Base-by-base conservation (phyloP, 2,888 invertebrate genomes). In the Gari tellinella region DNA sequence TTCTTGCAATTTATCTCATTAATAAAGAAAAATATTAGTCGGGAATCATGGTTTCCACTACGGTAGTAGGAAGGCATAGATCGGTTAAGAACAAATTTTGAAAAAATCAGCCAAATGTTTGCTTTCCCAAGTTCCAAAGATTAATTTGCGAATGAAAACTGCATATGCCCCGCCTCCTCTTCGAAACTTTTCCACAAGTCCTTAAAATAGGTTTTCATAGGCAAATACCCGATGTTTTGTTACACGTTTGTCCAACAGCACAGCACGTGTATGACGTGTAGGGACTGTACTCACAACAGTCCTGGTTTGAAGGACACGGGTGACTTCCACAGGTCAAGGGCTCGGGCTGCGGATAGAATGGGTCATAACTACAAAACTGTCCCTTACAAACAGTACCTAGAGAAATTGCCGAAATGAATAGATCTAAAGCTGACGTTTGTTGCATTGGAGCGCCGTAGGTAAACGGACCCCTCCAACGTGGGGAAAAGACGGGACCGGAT, bases 221-320 rank as follows among this genome's bases (percentile, higher is more conserved):
- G 43, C 78, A 78, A 23, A 78, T 61, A 4, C 78, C 78, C 1
- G 73, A 52, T 7, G 73, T 67, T 46, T 84, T 77, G 21, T 70
- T 76, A 51, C 85, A 86, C 53, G 81, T 80, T 37, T 86, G 85
- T 7, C 56, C 60, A 1, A 61, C 40, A 15, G 65, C 74, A 66
- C 85, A 86, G 70, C 85, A 86, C 2, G 85, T 86, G 48, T 83
- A 83, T 5, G 84, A 80, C 2, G 72, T 72, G 46, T 82, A 84
- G 5, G 81, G 82, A 41, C 80, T 81, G 58, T 83, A 86, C 46
- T 81, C 83, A 52, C 85, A 86, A 40, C 85, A 86, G 12, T 77
- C 74, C 37, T 86, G 73, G 3, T 70, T 63, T 15, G 62, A 10
- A 0, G 85, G 85, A 51, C 85, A 86, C 2, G 85, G 85, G 17